phyloP scores from a whole-genome alignment of 2,888 invertebrate genomes.

The Toxonevra muliebris region DNA sequence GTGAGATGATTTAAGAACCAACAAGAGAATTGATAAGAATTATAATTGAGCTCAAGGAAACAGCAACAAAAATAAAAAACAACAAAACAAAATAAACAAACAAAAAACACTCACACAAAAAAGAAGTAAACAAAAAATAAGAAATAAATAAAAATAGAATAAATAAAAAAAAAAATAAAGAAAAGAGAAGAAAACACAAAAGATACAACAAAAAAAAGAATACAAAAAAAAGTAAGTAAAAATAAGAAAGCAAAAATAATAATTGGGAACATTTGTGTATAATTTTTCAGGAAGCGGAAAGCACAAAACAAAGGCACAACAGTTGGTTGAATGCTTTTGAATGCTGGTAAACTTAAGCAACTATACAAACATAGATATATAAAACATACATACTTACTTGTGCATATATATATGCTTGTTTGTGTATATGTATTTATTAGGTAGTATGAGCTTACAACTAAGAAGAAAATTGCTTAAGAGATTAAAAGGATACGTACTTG shows the following conservation, averaged over 20 bases:
- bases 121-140: not conserved
- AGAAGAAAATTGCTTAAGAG: too few relatives aligned
- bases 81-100: not conserved
- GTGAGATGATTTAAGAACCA: conserved; percentile 30
- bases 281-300: not conserved
- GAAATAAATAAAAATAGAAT: too few relatives aligned
- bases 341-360: too few relatives aligned
- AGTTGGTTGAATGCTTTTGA: conserved; percentile 15
- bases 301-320: conserved; percentile 17
- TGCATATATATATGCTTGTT: too few relatives aligned
- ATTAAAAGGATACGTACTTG: too few relatives aligned
- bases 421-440: too few relatives aligned
- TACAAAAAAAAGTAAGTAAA: not conserved
- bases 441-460: too few relatives aligned
- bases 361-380: too few relatives aligned
- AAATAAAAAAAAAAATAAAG: not conserved
- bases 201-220: conserved; percentile 13
- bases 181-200: not conserved
- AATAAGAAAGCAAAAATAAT: conserved; percentile 5
- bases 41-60: conserved; percentile 31
- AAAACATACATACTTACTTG: too few relatives aligned
- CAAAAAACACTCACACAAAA: too few relatives aligned
- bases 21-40: conserved; percentile 36
- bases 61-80: not conserved
- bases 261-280: conserved; percentile 4